These are phyloP conservation scores for Platypus cylindrus DNA, from an alignment of 2,888 invertebrate species.

Conservation along the genomic window DNA sequence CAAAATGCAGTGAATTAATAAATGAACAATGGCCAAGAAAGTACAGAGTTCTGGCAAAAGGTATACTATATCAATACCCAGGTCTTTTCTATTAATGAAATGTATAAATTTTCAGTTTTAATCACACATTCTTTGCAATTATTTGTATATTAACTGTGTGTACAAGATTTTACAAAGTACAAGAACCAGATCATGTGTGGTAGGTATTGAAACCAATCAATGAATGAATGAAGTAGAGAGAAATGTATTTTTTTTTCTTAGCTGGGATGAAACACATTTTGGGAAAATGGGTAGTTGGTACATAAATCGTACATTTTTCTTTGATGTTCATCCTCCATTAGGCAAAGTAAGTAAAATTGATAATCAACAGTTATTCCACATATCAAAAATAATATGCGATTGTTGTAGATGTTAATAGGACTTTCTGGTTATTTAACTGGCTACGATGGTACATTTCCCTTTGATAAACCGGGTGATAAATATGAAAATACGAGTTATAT, in stretches of 20 bases:
- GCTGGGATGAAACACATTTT: constrained; percentile 98
- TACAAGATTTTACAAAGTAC: constrained; percentile 80
- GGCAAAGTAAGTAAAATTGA: constrained; percentile 59
- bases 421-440: constrained; percentile 83
- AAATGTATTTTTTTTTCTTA: constrained; percentile 36
- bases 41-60: constrained; percentile 5
- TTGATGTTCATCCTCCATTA: constrained; percentile 94
- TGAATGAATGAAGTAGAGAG: too few relatives aligned
- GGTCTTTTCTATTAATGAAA: too few relatives aligned
- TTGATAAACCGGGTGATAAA: constrained; percentile 92
- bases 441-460: constrained; percentile 87
- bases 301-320: constrained; percentile 92
- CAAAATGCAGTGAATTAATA: neutral
- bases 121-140: constrained; percentile 55
- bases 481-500: constrained; percentile 78
- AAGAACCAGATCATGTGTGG: constrained; percentile 91
- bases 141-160: constrained; percentile 54
- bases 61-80: too few relatives aligned
- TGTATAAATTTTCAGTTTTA: constrained; percentile 33
- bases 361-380: neutral
- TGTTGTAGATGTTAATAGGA: constrained; percentile 81
- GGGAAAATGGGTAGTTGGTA: constrained; percentile 99
- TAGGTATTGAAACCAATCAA: too few relatives aligned
- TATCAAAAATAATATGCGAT: neutral
- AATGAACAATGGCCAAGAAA: constrained; percentile 8